Base-by-base conservation (phyloP, 2,797 vertebrate genomes). In the Enteromius treurensis region DNA sequence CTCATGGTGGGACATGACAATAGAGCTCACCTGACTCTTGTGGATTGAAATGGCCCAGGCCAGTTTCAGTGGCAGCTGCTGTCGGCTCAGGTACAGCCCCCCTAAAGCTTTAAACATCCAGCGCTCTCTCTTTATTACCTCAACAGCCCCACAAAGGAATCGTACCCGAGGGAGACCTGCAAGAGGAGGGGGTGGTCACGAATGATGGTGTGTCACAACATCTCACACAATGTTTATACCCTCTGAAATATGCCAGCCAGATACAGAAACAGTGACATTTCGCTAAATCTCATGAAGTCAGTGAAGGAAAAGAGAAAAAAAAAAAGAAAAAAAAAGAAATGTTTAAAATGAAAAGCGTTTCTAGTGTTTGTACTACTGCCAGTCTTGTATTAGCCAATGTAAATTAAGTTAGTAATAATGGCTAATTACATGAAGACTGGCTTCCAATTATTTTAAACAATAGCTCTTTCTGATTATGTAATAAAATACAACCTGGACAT, bases 1-100 rank as follows among this genome's bases (percentile, higher is more conserved):
- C 37, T 62, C 40, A 55, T 29, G 23, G 37, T 55, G 73, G 37
- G 34, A 17, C 9, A 32, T 32, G 11, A 9, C 17, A 60, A 19
- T 4, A 58, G 17, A 34, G 0, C 92, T 86, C 84, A 98, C 98
- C 95, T 99, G 98, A 89, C 97, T 99, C 92, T 99, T 99, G 91
- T 99, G 98, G 91, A 99, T 99, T 86, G 98, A 99, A 89, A 99
- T 96, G 58, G 98, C 98, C 98, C 98, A 99, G 85, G 98, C 98
- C 83, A 99, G 91, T 91, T 97, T 98, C 88, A 99, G 94, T 0
- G 98, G 98, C 80, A 99, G 91, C 91, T 99, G 98, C 85, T 96
- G 96, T 34, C 97, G 95, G 89, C 94, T 97, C 87, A 98, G 88
- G 84, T 95, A 92, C 81, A 95, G 83, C 51, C 97, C 97, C 15